These are phyloP conservation scores for Lampris megalopsis DNA, from an alignment of 2,113 vertebrate species.

Conservation along the genomic window DNA sequence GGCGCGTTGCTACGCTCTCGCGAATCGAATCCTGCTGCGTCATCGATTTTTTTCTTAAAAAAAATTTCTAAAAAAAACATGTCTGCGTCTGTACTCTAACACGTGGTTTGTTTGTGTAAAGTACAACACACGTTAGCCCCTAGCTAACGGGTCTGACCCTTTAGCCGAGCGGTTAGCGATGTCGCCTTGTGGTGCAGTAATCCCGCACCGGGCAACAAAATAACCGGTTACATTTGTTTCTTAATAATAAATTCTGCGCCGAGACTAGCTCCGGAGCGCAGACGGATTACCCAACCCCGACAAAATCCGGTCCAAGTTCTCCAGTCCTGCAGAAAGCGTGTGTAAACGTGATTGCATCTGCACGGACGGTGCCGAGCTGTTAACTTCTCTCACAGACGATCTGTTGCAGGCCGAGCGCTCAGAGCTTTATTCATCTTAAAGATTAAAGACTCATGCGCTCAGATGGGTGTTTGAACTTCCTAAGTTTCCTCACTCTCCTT, in stretches of 20 bases:
- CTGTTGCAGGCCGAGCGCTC: conserved; percentile 16
- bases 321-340: not conserved
- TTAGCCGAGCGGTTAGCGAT: too few species aligned
- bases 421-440: conserved; percentile 66
- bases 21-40: conserved; percentile 72
- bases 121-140: too few species aligned
- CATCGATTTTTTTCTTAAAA: not conserved
- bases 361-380: not conserved
- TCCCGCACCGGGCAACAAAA: too few species aligned
- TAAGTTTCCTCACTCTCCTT: conserved; percentile 15
- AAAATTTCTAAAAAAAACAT: conserved; percentile 40
- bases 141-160: too few species aligned
- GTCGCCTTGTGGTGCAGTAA: too few species aligned
- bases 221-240: too few species aligned
- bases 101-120: conserved; percentile 63
- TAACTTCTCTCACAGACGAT: not conserved
- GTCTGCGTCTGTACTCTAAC: conserved; percentile 55
- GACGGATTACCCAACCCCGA: conserved; percentile 1
- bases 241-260: conserved; percentile 79
- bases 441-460: conserved; percentile 60
- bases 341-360: not conserved
- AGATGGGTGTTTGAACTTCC: conserved; percentile 41
- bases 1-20: conserved; percentile 20
- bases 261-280: conserved; percentile 74
- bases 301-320: too few species aligned